Conservation (phyloP, 2,888 invertebrate genomes). For the Pachliopta kotzebuea region DNA sequence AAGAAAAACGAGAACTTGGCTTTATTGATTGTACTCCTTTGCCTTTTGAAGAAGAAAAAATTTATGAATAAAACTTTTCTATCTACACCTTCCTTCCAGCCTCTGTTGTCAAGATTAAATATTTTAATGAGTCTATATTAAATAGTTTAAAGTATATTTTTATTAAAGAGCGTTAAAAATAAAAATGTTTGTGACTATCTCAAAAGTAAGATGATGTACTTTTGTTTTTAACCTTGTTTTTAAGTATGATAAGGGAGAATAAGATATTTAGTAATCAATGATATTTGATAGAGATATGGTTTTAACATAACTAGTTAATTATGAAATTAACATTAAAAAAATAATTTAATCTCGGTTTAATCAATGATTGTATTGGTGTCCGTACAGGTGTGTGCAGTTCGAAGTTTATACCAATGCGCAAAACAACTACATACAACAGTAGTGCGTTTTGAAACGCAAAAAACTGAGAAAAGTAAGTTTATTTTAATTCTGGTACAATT, state of each 20-base stretch:
- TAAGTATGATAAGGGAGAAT: not conserved
- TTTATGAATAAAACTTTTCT: not conserved
- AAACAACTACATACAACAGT: constrained; percentile 35
- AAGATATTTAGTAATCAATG: not conserved
- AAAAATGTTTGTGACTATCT: constrained; percentile 30
- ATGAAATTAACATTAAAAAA: not conserved
- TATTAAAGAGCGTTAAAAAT: not conserved
- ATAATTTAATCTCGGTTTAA: not conserved
- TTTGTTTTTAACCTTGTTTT: not conserved
- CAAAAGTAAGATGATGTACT: constrained; percentile 30
- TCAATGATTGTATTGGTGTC: not conserved
- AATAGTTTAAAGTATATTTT: not conserved
- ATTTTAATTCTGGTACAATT: no score
- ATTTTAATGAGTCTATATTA: not conserved
- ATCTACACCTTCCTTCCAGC: not conserved
- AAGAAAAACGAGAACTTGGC: no score
- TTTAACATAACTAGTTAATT: not conserved
- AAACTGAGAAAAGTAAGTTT: constrained; percentile 68
- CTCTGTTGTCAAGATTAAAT: not conserved
- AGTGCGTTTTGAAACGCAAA: constrained; percentile 47
- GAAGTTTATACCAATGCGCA: constrained; percentile 17
- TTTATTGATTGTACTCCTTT: no score
- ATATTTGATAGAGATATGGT: not conserved
- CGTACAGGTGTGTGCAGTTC: constrained; percentile 11
- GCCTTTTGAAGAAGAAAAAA: no score